A percentile compares a stretch with the other conserved stretches of the same genome.
These are phyloP conservation scores for Sacculina carcini DNA, from an alignment of 2,888 invertebrate genomes.

Conservation along the genomic window DNA sequence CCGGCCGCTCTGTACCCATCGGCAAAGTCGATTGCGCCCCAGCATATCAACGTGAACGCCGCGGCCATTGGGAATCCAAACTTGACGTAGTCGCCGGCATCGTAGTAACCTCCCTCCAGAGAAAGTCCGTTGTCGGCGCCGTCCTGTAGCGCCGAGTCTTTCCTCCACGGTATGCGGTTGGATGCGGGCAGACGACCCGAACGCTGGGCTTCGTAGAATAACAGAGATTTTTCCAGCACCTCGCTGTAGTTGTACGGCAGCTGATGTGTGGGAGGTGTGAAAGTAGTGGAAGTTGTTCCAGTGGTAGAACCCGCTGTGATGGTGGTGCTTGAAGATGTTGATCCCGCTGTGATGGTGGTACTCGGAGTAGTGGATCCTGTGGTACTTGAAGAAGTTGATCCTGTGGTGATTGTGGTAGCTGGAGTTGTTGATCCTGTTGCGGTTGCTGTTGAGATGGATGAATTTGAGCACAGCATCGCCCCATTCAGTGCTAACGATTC, in stretches of 20 bases:
- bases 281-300: not conserved
- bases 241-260: constrained; percentile 12
- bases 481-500: not conserved
- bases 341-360: not conserved
- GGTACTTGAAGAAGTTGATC: not conserved
- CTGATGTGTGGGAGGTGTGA: not conserved
- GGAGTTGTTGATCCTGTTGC: not conserved
- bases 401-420: not conserved
- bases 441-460: not conserved
- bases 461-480: not conserved
- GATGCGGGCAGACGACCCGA: constrained; percentile 21
- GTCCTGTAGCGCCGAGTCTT: constrained; percentile 27
- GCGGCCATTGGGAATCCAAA: constrained; percentile 11
- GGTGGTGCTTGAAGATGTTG: constrained; percentile 3
- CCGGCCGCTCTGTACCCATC: constrained; percentile 15
- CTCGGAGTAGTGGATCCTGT: not conserved
- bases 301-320: not conserved
- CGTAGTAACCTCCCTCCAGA: constrained; percentile 13
- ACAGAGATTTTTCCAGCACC: constrained; percentile 11
- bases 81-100: constrained; percentile 11
- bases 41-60: constrained; percentile 6
- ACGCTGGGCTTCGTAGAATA: constrained; percentile 15
- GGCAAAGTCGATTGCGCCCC: constrained; percentile 7
- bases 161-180: constrained; percentile 27
- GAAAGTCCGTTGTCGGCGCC: constrained; percentile 30